Evolutionary conservation across 92 coral and sea anemone species (phyloP), one percentile per base, ranked within the genome.

Genomic region (Metridium senile): DNA sequence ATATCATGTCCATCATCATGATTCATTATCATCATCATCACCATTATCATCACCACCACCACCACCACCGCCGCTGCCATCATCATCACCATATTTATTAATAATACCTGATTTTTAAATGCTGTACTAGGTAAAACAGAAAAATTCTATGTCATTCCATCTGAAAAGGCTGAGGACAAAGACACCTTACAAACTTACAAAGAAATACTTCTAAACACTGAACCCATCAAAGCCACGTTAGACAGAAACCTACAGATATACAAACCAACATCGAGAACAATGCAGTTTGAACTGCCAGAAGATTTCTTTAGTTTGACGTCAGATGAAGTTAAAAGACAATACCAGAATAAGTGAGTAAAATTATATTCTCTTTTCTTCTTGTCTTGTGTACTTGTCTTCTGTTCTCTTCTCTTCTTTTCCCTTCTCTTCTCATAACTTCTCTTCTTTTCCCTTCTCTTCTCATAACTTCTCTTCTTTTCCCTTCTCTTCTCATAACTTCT

Each of bases 211-310:
- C 59, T 85, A 0, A 74, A 82, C 17, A 85, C 89, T 29, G 94
- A 87, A 33, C 72, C 94, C 29, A 31, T 90, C 26, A 86, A 89
- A 63, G 86, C 91, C 11, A 89, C 84, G 20, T 82, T 94, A n/a
- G 98, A 94, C 66, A 82, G 98, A 52, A 77, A 86, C 58, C 45
- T 85, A n/a, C 86, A 83, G 88, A 94, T 94, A 18, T 90, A 84
- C 76, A 71, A 76, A 58, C 93, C 98, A 0, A 73, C 93, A 21
- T 74, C 90, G n/a, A 74, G 70, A 0, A 88, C 90, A 17, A 74
- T 82, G 78, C 91, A 82, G 64, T 92, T 94, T 73, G 97, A 94
- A 51, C 80, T 94, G 19, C 97, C 98, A 1, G 82, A 91, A 21
- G 98, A 92, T 33, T 94, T 94, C 77, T 94, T 84, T 80, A 73